Conservation (phyloP, 2,797 vertebrate species). For the Chrosomus eos region DNA sequence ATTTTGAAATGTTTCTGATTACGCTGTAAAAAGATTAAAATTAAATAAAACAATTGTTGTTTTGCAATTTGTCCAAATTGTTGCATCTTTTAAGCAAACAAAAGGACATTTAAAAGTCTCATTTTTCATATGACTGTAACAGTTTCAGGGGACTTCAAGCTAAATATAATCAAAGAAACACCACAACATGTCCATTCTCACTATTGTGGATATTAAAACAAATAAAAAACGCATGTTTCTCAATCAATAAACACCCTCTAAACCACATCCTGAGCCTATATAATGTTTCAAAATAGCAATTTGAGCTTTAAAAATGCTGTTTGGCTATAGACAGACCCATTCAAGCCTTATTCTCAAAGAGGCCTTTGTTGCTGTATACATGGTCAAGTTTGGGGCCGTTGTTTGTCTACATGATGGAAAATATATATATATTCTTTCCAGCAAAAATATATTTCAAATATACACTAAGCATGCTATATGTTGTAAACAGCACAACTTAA, state of each 20-base stretch:
- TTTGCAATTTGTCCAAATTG: neutral
- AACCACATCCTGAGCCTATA: slow-evolving; percentile 60
- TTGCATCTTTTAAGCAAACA: neutral
- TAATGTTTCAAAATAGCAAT: slow-evolving; percentile 63
- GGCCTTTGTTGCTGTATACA: neutral
- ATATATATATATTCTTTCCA: neutral
- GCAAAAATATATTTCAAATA: neutral
- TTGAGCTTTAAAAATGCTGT: slow-evolving; percentile 56
- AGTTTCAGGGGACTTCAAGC: neutral
- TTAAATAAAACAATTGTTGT: neutral
- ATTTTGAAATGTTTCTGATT: neutral
- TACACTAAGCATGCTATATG: neutral
- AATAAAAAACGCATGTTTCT: slow-evolving; percentile 57
- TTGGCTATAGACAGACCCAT: neutral
- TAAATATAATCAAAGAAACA: neutral
- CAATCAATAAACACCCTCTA: slow-evolving; percentile 56
- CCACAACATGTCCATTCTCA: neutral
- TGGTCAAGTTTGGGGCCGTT: neutral
- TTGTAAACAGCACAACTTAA: neutral
- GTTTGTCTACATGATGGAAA: neutral
- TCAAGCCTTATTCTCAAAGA: neutral
- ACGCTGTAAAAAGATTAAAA: neutral
- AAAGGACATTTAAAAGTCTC: neutral
- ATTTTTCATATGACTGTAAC: neutral
- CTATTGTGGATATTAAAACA: neutral